Conservation (phyloP, 1,140 invertebrate genomes). For the Colletes gigas region DNA sequence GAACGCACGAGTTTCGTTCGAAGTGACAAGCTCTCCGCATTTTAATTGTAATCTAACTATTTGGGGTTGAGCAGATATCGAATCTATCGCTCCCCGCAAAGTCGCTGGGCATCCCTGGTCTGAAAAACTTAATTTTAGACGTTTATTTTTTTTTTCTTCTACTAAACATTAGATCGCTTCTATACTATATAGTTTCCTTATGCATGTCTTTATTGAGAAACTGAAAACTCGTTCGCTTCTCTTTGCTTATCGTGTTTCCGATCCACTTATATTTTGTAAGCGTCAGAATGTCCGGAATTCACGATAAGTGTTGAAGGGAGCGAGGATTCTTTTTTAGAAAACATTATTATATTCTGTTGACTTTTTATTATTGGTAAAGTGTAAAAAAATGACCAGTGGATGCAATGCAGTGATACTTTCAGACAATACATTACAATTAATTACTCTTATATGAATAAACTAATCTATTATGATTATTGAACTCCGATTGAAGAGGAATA, state of each 20-base stretch:
- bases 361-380: conserved; percentile 17
- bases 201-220: neutral
- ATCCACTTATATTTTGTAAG: conserved; percentile 68
- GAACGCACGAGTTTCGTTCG: conserved; percentile 49
- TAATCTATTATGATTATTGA: conserved; percentile 79
- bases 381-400: conserved; percentile 71
- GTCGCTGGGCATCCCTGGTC: conserved; percentile 78
- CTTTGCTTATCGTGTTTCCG: conserved; percentile 28
- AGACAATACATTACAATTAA: conserved; percentile 80
- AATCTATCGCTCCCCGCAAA: conserved; percentile 71
- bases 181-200: neutral
- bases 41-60: conserved; percentile 78
- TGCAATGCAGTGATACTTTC: conserved; percentile 79
- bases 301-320: conserved; percentile 19
- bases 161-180: neutral
- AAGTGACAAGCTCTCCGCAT: conserved; percentile 69
- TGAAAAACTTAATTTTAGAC: conserved; percentile 37
- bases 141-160: neutral
- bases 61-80: conserved; percentile 66
- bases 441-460: conserved; percentile 79
- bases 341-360: conserved; percentile 1
- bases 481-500: conserved; percentile 75
- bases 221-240: no score
- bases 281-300: conserved; percentile 55
- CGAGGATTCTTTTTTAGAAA: neutral